Evolutionary conservation across 2,888 invertebrate species (phyloP).

Genomic region (Neoascia interrupta): DNA sequence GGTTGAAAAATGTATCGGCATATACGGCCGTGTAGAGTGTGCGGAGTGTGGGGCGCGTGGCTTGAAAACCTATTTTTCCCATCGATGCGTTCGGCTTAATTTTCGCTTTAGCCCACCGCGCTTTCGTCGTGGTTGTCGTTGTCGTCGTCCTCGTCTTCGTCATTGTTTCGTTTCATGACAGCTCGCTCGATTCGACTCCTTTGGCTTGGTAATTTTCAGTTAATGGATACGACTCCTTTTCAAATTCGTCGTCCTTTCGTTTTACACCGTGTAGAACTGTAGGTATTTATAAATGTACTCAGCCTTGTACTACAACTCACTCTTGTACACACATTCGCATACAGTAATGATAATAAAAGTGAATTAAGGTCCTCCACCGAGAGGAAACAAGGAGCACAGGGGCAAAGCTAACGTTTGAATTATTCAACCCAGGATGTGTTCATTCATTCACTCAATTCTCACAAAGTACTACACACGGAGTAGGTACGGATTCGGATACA

Average conservation of each 20-base stretch:
- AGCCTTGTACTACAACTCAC: constrained; percentile 15
- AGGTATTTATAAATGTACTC: too few species aligned
- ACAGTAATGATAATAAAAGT: constrained; percentile 63
- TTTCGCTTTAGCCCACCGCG: neutral
- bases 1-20: constrained; percentile 45
- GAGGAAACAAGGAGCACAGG: constrained; percentile 4
- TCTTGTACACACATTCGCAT: constrained; percentile 46
- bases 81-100: constrained; percentile 58
- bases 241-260: constrained; percentile 29
- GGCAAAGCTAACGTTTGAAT: constrained; percentile 65
- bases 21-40: neutral
- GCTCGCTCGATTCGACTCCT: constrained; percentile 41
- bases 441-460: constrained; percentile 63
- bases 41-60: neutral
- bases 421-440: constrained; percentile 68
- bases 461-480: constrained; percentile 46
- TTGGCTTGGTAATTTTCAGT: constrained; percentile 63
- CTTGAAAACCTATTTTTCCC: constrained; percentile 57
- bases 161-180: constrained; percentile 38
- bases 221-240: constrained; percentile 54
- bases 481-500: constrained; percentile 7
- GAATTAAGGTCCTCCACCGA: constrained; percentile 55
- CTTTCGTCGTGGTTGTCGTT: constrained; percentile 22
- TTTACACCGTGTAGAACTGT: too few species aligned
- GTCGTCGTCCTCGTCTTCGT: too few species aligned